Percentiles rank a stretch among this genome's conserved stretches.
phyloP scores from a whole-genome alignment of 1,140 invertebrate species.

The Steinernema khuongi region DNA sequence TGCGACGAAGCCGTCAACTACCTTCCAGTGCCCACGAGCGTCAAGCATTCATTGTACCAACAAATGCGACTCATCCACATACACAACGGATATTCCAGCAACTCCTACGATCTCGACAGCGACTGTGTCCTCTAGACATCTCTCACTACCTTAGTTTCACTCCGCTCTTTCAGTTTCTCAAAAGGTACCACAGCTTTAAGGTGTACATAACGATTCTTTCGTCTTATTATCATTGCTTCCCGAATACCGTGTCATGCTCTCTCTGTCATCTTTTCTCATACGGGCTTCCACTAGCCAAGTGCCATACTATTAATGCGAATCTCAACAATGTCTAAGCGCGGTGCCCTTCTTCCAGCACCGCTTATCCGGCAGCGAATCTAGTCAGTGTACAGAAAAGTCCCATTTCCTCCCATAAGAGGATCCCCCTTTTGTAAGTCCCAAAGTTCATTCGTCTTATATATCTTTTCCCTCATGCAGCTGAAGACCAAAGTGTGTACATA shows the following conservation, averaged over 20 bases:
- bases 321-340: background rate
- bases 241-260: too few relatives aligned
- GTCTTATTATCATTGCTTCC: background rate
- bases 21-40: background rate
- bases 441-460: background rate
- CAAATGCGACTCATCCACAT: background rate
- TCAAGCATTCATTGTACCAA: background rate
- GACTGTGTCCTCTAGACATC: background rate
- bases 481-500: constrained; percentile 15
- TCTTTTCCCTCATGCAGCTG: background rate
- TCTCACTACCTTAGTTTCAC: background rate
- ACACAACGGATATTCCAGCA: background rate
- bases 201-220: background rate
- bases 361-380: background rate
- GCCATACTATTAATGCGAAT: background rate
- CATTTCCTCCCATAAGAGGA: background rate
- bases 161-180: background rate
- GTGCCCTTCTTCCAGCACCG: background rate
- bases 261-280: background rate
- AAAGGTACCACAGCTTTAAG: background rate
- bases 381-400: constrained; percentile 8
- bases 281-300: background rate
- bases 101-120: background rate
- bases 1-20: background rate
- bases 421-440: background rate